phyloP scores from a whole-genome alignment of 1,140 invertebrate species.

The Aphaenogaster rudis region DNA sequence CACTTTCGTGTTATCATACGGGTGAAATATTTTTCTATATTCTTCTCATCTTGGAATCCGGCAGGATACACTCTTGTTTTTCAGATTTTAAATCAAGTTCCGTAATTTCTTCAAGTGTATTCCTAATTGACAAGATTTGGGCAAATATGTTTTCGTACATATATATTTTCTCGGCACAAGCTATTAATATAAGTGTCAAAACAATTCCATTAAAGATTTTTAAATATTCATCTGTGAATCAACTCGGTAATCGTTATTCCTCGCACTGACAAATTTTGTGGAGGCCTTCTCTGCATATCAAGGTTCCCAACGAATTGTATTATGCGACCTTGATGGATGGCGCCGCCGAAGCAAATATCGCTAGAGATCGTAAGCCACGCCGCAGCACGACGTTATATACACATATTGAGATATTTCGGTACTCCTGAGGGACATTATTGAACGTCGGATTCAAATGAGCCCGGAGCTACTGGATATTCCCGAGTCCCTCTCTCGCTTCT shows the following conservation, averaged over 20 bases:
- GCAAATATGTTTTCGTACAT: not conserved
- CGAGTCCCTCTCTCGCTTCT: slow-evolving; percentile 29
- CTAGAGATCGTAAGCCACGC: slow-evolving; percentile 29
- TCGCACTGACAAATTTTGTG: not conserved
- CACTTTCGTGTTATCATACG: slow-evolving; percentile 49
- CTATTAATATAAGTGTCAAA: not conserved
- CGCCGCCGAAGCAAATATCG: slow-evolving; percentile 47
- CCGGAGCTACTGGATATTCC: slow-evolving; percentile 76
- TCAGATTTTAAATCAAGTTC: not conserved
- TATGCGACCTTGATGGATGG: slow-evolving; percentile 67
- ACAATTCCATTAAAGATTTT: not conserved
- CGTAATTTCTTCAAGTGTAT: not conserved
- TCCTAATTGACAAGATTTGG: not conserved
- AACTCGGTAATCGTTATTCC: not conserved
- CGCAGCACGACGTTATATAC: slow-evolving; percentile 51
- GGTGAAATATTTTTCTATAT: slow-evolving; percentile 24
- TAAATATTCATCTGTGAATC: not conserved
- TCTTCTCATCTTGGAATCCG: not conserved
- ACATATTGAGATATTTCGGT: slow-evolving; percentile 76
- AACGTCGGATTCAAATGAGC: slow-evolving; percentile 83
- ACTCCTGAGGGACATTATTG: slow-evolving; percentile 82
- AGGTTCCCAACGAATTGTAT: slow-evolving; percentile 52
- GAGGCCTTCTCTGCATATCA: not conserved
- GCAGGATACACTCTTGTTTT: not conserved
- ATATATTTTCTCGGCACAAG: not conserved